Evolutionary conservation across 2,113 vertebrate species (phyloP).

Genomic region (Morone chrysops): DNA sequence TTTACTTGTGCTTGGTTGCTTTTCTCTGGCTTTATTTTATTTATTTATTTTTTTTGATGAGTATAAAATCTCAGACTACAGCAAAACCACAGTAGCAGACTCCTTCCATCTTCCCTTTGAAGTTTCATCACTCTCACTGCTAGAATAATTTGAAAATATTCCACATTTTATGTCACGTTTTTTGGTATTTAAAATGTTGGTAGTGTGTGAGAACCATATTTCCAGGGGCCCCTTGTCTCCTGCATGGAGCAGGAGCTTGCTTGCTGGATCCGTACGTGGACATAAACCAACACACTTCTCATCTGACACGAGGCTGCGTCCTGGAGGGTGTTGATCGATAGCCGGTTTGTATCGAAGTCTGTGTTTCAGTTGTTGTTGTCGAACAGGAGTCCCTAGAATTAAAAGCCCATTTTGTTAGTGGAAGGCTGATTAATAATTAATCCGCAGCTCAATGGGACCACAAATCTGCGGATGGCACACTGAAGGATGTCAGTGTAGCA

Average conservation of each 20-base stretch:
- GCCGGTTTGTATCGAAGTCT: slow-evolving; percentile 37
- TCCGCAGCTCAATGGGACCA: slow-evolving; percentile 53
- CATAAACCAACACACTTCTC: slow-evolving; percentile 24
- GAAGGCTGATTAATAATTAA: slow-evolving; percentile 79
- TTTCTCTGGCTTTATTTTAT: background rate
- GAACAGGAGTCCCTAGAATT: slow-evolving; percentile 73
- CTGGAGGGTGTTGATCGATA: slow-evolving; percentile 46
- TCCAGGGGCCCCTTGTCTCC: slow-evolving; percentile 11
- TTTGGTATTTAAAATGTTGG: slow-evolving; percentile 2
- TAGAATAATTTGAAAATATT: background rate
- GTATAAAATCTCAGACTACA: slow-evolving; percentile 15
- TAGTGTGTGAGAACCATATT: slow-evolving; percentile 1
- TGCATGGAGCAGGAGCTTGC: slow-evolving; percentile 11
- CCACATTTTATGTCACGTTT: background rate
- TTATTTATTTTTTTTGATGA: background rate
- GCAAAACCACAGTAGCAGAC: slow-evolving; percentile 14
- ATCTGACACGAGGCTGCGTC: slow-evolving; percentile 41
- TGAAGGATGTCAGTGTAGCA: slow-evolving; percentile 54
- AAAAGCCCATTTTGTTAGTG: slow-evolving; percentile 73
- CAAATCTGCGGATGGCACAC: slow-evolving; percentile 65
- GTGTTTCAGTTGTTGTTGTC: slow-evolving; percentile 62
- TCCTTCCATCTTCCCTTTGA: slow-evolving; percentile 34
- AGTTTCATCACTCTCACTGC: slow-evolving; percentile 39
- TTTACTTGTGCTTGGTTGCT: slow-evolving; percentile 23
- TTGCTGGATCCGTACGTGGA: slow-evolving; percentile 26